phyloP scores from a whole-genome alignment of 2,113 vertebrate species.

The Glaucidium brasilianum region DNA sequence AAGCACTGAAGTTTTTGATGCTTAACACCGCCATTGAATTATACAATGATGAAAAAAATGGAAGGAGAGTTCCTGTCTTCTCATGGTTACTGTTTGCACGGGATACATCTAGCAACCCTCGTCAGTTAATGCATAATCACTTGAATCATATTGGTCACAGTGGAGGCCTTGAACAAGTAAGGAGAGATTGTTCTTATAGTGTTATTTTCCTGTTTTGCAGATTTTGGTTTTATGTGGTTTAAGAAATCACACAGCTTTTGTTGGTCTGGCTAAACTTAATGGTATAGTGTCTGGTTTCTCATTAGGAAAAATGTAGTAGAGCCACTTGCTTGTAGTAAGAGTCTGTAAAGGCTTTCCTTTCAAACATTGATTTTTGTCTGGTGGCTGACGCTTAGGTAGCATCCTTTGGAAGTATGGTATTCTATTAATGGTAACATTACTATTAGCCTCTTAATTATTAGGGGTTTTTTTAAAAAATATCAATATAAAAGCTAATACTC shows the following conservation, averaged over 20 bases:
- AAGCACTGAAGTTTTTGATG: conserved; percentile 96
- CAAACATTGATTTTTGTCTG: not conserved
- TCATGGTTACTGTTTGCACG: conserved; percentile 94
- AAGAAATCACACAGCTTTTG: not conserved
- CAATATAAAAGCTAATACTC: not conserved
- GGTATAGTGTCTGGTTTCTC: not conserved
- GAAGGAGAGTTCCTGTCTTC: conserved; percentile 89
- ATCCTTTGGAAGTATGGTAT: not conserved
- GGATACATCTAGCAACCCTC: conserved; percentile 88
- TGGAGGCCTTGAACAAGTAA: conserved; percentile 94
- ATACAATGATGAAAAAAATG: conserved; percentile 78
- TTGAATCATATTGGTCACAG: conserved; percentile 90
- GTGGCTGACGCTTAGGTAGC: not conserved
- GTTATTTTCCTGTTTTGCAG: not conserved
- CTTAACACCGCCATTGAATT: conserved; percentile 85
- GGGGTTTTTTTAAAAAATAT: not conserved
- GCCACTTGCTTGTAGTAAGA: not conserved
- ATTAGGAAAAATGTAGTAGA: not conserved
- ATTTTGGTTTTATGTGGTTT: not conserved
- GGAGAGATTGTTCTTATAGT: not conserved
- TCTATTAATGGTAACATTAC: not conserved
- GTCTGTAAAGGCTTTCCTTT: not conserved
- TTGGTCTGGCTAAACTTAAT: not conserved
- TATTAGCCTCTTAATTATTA: not conserved
- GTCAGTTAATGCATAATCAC: conserved; percentile 90